phyloP scores from a whole-genome alignment of 2,888 invertebrate species.

The Lasioglossum vierecki region DNA sequence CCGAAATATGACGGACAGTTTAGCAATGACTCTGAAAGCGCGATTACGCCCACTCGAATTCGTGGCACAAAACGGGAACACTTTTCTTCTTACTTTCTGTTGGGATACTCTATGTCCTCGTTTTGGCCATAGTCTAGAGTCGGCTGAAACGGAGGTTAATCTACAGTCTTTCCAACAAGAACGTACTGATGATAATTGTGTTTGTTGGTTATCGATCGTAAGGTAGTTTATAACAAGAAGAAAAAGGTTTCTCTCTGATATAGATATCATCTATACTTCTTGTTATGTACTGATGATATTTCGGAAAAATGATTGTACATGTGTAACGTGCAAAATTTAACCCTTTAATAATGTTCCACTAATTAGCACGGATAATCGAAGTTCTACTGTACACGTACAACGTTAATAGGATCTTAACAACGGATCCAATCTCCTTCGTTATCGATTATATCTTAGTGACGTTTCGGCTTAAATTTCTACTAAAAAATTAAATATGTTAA shows the following conservation, averaged over 20 bases:
- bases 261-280: too few species aligned
- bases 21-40: slow-evolving; percentile 19
- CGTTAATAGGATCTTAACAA: too few species aligned
- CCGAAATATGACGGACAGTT: slow-evolving; percentile 21
- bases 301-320: background rate
- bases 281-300: background rate
- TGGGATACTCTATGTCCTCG: background rate
- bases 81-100: background rate
- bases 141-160: background rate
- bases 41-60: slow-evolving; percentile 12
- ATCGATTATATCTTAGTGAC: background rate
- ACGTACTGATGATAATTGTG: too few species aligned
- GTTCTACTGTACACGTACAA: too few species aligned
- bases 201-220: too few species aligned
- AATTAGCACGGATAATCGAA: too few species aligned
- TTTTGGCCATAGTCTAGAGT: background rate
- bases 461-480: background rate
- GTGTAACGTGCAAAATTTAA: too few species aligned
- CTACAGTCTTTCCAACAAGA: background rate
- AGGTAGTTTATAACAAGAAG: too few species aligned
- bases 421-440: too few species aligned
- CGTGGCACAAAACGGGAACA: background rate
- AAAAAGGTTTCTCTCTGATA: too few species aligned
- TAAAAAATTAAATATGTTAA: background rate
- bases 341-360: too few species aligned